These are phyloP conservation scores for Pimephales promelas DNA, from an alignment of 2,113 vertebrate species.

Conservation along the genomic window DNA sequence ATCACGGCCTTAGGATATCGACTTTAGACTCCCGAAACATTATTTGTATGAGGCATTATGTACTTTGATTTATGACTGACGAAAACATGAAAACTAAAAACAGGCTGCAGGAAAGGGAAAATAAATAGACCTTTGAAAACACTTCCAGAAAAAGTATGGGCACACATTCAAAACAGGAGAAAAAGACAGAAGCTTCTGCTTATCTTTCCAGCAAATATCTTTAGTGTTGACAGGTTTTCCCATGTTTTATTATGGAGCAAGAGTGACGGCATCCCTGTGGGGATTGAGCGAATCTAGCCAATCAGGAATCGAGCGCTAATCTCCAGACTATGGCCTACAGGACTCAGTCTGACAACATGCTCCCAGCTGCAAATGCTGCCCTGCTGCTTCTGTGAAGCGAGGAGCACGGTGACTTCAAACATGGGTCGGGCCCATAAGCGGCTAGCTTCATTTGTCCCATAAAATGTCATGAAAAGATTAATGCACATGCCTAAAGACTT, in stretches of 20 bases:
- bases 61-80: slow-evolving; percentile 60
- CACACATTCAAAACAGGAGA: slow-evolving; percentile 58
- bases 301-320: slow-evolving; percentile 55
- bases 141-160: slow-evolving; percentile 60
- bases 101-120: slow-evolving; percentile 55
- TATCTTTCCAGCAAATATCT: slow-evolving; percentile 69
- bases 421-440: neutral
- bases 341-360: slow-evolving; percentile 19
- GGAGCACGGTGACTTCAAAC: slow-evolving; percentile 37
- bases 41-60: slow-evolving; percentile 51
- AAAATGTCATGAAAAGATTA: slow-evolving; percentile 36
- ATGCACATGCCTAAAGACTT: slow-evolving; percentile 42
- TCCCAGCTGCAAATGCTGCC: neutral
- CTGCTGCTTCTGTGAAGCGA: slow-evolving; percentile 21
- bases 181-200: slow-evolving; percentile 58
- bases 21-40: slow-evolving; percentile 9
- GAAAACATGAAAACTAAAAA: slow-evolving; percentile 58
- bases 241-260: slow-evolving; percentile 72
- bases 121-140: slow-evolving; percentile 65
- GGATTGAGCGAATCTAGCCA: slow-evolving; percentile 60
- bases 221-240: slow-evolving; percentile 70
- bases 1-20: slow-evolving; percentile 47
- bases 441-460: slow-evolving; percentile 46
- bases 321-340: neutral
- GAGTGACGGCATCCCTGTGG: slow-evolving; percentile 58